Percentiles rank a stretch among this genome's conserved stretches.
phyloP scores from a whole-genome alignment of 2,797 vertebrate genomes.

The Paguma larvata region DNA sequence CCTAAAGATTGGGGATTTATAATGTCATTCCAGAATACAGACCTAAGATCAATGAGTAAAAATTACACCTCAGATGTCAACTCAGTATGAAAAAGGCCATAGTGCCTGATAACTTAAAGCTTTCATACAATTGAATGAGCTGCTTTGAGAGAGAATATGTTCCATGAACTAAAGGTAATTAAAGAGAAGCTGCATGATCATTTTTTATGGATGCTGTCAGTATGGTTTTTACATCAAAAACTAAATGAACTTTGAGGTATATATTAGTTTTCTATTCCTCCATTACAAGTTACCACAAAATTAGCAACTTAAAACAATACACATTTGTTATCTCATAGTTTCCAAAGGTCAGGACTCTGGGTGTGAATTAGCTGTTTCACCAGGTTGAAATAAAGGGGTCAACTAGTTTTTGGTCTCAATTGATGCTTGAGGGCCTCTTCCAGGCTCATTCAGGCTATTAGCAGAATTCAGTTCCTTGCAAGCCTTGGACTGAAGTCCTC shows the following conservation, averaged over 20 bases:
- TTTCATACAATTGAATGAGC: neutral
- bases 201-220: neutral
- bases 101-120: neutral
- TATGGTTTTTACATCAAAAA: neutral
- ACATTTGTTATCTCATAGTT: neutral
- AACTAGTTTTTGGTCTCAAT: neutral
- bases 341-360: neutral
- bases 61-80: neutral
- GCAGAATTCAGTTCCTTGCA: neutral
- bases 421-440: neutral
- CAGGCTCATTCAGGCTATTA: neutral
- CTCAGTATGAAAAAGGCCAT: neutral
- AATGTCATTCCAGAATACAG: neutral
- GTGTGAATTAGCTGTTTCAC: neutral
- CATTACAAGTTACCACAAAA: neutral
- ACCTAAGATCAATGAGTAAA: conserved; percentile 26
- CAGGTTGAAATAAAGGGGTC: neutral
- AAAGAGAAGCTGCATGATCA: neutral
- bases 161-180: neutral
- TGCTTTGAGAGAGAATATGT: neutral
- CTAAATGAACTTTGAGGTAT: neutral
- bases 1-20: neutral
- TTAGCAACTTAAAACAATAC: neutral
- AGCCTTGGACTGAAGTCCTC: neutral
- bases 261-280: neutral